Evolutionary conservation across 2,113 vertebrate species (phyloP), one percentile per base, ranked within the genome.

Genomic region (Engraulis encrasicolus): DNA sequence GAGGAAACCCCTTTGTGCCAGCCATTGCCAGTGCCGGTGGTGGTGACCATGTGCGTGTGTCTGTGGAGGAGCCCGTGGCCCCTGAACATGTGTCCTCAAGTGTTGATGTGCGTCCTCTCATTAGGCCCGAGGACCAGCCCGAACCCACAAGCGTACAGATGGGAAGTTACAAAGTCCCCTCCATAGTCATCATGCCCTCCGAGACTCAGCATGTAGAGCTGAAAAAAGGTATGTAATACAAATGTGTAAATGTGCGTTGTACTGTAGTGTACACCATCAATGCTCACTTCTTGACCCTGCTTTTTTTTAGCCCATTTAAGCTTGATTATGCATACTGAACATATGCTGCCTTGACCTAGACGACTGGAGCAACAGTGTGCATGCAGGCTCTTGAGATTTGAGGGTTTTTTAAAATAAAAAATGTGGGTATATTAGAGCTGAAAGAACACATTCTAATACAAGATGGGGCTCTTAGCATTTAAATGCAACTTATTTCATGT

Each of bases 141-240:
- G 19, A 61, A 12, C 27, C 81, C 17, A 20, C 81, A 58, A 79
- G 54, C 83, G 18, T 83, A 61, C 84, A 80, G 18, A 50, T 12
- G 74, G 37, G 81, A 34, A 81, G 58, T 38, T 78, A 38, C n/a
- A 15, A 0, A 0, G 23, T 89, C 50, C 89, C 89, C 20, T 79
- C 79, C 23, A 83, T 90, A 79, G 82, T 87, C n/a, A 78, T 90
- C 17, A 17, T 85, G 38, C 49, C 86, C 15, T 82, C 86, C 52
- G 83, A 85, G 36, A 82, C 86, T 17, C 50, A 74, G 74, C 37
- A 83, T 1, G 36, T 50, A 7, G 66, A 36, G 18, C 37, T 83
- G 38, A 37, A 48, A 12, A 50, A 86, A 45, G 50, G 89, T 90
- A 83, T 81, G 78, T 27, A 23, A 17, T 66, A 23, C 15, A 17